Base-by-base conservation (phyloP, 2,797 vertebrate genomes). In the Scleropages formosus region DNA sequence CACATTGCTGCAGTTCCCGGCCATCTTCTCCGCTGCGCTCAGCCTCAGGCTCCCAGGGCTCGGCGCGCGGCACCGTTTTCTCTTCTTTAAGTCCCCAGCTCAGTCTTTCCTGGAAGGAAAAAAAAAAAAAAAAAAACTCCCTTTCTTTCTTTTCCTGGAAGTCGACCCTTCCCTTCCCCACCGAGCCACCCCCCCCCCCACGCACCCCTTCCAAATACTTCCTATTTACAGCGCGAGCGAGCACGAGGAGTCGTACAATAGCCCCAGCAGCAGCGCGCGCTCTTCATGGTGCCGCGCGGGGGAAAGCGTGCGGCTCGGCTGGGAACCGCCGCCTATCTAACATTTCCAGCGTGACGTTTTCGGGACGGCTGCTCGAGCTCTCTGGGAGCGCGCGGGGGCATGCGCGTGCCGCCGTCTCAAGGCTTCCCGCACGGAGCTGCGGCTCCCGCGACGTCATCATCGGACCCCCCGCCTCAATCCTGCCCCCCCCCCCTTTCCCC, bases 1-100 rank as follows among this genome's bases (percentile, higher is more conserved):
- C 44, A 89, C 58, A 80, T 83, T 89, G 84, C 87, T 92, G 74
- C 92, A 92, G 78, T 92, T 92, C 77, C 93, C 91, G 71, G 95
- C 95, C 96, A 98, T 98, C 82, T 84, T 89, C 72, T 46, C 61
- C 77, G 80, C 75, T 61, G 80, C 77, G 7, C 72, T 76, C 44
- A n/a, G n/a, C 68, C 60, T 7, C 63, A 56, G 47, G 53, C 74
- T 15, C 65, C 72, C 61, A 8, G n/a, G 71, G 65, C 18, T 39
- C 58, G 51, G 46, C 22, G 8, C 51, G 65, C 65, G 31, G 71
- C 44, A 67, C 66, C 31, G 58, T 74, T 61, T 44, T 39, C 72
- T 16, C 26, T 26, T 74, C 71, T 76, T 22, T 22, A n/a, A 56
- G 46, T 56, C 26, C 60, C 59, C 60, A 56, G 56, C 73, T 69